Conservation (phyloP, 2,113 vertebrate species). For the cattle (Bos taurus) region ARS-UCD2.0 NC_037336.1:18691001-18691500, state of each 20-base stretch:
- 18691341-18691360: not conserved
- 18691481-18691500: not conserved
- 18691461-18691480: not conserved
- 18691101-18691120: not conserved
- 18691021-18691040: not conserved
- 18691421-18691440: not conserved
- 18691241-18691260: not conserved
- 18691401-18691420: not conserved
- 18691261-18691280: not conserved
- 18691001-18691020: conserved; percentile 19
- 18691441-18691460: not conserved
- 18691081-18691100: not conserved
- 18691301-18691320: not conserved
- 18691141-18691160: not conserved
- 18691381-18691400: not conserved
- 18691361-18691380: not conserved
- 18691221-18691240: not conserved
- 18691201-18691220: not conserved
- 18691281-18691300: not conserved
- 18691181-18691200: not conserved
- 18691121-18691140: not conserved
- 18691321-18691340: not conserved
- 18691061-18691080: conserved; percentile 12
- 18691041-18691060: conserved; percentile 25
- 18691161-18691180: not conserved